Conservation (phyloP, 2,113 vertebrate genomes). For the Nasalis larvatus region DNA sequence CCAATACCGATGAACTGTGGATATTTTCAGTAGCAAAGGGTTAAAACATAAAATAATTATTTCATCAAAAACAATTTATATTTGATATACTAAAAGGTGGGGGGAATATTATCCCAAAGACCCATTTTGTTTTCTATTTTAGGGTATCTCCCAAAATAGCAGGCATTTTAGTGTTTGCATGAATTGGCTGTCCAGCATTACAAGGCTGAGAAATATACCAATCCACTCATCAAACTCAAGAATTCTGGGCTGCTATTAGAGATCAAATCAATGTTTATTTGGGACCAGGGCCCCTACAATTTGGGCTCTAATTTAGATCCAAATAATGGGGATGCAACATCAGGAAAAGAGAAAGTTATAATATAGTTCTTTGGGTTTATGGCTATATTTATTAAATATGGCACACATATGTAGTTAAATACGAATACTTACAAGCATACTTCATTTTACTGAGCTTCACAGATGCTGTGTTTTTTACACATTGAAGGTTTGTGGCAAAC, state of each 20-base stretch:
- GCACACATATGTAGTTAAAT: not conserved
- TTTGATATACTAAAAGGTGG: not conserved
- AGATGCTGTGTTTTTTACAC: not conserved
- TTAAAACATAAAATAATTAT: not conserved
- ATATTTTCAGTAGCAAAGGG: not conserved
- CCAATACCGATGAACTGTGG: not conserved
- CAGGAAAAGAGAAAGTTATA: not conserved
- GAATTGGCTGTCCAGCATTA: not conserved
- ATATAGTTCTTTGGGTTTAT: not conserved
- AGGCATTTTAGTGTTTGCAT: not conserved
- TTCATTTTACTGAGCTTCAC: not conserved
- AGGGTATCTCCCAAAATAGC: slow-evolving; percentile 1
- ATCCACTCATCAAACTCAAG: not conserved
- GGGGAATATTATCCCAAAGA: not conserved
- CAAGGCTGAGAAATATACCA: not conserved
- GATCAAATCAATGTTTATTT: not conserved
- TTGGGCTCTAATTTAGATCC: not conserved
- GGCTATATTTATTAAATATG: not conserved
- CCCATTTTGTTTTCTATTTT: not conserved
- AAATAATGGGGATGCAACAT: not conserved
- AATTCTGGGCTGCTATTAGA: not conserved
- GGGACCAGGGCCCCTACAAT: not conserved
- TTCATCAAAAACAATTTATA: slow-evolving; percentile 36
- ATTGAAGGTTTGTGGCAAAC: not conserved
- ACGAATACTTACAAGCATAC: not conserved